phyloP scores from a whole-genome alignment of 2,113 vertebrate genomes.

The Heterotis niloticus region DNA sequence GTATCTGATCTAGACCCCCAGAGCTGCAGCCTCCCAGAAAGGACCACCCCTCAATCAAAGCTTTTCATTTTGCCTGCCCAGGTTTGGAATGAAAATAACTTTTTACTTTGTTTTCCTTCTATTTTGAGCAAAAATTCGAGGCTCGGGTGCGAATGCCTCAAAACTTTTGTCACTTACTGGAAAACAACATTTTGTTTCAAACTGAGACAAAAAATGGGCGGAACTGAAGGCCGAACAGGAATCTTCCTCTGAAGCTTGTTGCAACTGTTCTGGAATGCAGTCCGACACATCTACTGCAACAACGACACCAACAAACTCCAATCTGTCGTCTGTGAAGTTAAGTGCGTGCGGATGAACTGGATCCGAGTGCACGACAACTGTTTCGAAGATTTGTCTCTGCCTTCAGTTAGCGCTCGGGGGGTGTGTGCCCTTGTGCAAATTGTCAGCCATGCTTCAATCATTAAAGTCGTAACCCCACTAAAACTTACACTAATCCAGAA shows the following conservation, averaged over 20 bases:
- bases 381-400: background rate
- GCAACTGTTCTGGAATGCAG: conserved; percentile 26
- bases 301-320: conserved; percentile 12
- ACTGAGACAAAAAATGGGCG: background rate
- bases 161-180: background rate
- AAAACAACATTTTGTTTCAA: background rate
- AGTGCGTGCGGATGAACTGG: too few relatives aligned
- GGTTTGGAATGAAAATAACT: background rate
- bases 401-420: too few relatives aligned
- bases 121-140: background rate
- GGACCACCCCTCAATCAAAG: background rate
- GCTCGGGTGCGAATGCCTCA: background rate
- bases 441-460: too few relatives aligned
- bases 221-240: conserved; percentile 1
- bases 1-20: background rate
- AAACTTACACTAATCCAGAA: too few relatives aligned
- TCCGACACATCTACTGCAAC: conserved; percentile 16
- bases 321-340: background rate
- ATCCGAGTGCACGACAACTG: too few relatives aligned
- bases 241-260: conserved; percentile 27
- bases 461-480: too few relatives aligned
- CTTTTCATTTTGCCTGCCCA: background rate
- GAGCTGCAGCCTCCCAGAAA: background rate
- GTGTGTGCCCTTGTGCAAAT: too few relatives aligned
- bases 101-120: background rate